Percentiles rank a stretch among this genome's conserved stretches.
These are phyloP conservation scores for Hydrophis major DNA, from an alignment of 2,797 vertebrate species.

Conservation along the genomic window DNA sequence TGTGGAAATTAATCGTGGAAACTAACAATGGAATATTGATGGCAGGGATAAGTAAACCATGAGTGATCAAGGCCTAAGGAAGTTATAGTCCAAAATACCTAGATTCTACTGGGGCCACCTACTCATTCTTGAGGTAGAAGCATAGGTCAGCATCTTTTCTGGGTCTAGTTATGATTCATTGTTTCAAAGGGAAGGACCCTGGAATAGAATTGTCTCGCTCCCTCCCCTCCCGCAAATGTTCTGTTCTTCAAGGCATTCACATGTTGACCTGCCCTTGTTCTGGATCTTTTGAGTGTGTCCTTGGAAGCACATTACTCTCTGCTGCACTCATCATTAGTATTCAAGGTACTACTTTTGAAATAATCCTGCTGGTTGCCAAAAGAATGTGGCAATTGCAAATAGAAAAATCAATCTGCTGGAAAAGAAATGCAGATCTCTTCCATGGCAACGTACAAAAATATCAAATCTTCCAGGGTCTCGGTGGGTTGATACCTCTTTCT, in stretches of 20 bases:
- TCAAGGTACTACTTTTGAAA: conserved; percentile 31
- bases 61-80: neutral
- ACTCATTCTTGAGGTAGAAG: neutral
- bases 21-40: neutral
- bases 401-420: conserved; percentile 30
- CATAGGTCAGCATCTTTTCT: neutral
- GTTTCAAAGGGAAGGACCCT: neutral
- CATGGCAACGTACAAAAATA: conserved; percentile 40
- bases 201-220: neutral
- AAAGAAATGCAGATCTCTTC: conserved; percentile 35
- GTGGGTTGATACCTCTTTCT: conserved; percentile 18
- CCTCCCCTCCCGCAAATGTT: neutral
- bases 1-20: neutral
- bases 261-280: neutral
- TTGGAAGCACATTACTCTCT: neutral
- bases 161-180: neutral
- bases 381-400: conserved; percentile 31
- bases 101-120: neutral
- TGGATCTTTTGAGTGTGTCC: conserved; percentile 13
- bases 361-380: conserved; percentile 28
- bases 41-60: neutral
- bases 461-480: conserved; percentile 20
- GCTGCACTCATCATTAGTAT: conserved; percentile 26
- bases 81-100: neutral
- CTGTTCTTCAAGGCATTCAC: neutral